phyloP scores from a whole-genome alignment of 2,888 invertebrate genomes.

The Pristionchus exspectatus region DNA sequence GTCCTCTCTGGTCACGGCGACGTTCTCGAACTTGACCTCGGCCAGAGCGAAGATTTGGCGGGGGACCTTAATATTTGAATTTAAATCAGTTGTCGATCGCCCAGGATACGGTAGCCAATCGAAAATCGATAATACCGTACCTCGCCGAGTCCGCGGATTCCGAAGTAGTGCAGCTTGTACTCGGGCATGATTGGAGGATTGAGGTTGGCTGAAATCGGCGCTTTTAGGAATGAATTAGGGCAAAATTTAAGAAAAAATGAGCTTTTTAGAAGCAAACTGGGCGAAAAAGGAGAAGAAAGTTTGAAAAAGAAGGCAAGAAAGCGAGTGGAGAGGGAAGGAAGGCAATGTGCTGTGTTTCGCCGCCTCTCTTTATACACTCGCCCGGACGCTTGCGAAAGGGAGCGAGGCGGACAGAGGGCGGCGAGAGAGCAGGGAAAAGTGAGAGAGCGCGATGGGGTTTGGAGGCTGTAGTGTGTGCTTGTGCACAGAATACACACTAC shows the following conservation, averaged over 20 bases:
- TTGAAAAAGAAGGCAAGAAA: not conserved
- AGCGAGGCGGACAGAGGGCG: not conserved
- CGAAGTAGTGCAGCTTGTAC: constrained; percentile 41
- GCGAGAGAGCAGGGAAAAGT: not conserved
- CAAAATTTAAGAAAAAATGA: not conserved
- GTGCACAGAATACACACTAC: not conserved
- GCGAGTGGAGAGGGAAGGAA: not conserved
- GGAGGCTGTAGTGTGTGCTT: not conserved
- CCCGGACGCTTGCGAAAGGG: not conserved
- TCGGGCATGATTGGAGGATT: constrained; percentile 46
- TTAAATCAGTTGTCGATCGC: not conserved
- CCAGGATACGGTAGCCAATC: not conserved
- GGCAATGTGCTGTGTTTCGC: not conserved
- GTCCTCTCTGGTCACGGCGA: constrained; percentile 53
- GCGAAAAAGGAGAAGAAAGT: not conserved
- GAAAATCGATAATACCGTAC: constrained; percentile 6
- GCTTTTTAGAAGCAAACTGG: not conserved
- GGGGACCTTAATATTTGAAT: constrained; percentile 54
- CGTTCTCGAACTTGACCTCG: constrained; percentile 60
- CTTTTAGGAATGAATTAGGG: not conserved
- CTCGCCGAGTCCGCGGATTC: constrained; percentile 52
- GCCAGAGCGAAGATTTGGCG: constrained; percentile 60
- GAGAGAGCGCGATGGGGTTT: not conserved
- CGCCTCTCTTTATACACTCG: constrained; percentile 18
- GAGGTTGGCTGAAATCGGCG: not conserved